A percentile compares a stretch with the other conserved stretches of the same genome.
Evolutionary conservation across 2,113 vertebrate species (phyloP).

Genomic region (Cranoglanis bouderius): DNA sequence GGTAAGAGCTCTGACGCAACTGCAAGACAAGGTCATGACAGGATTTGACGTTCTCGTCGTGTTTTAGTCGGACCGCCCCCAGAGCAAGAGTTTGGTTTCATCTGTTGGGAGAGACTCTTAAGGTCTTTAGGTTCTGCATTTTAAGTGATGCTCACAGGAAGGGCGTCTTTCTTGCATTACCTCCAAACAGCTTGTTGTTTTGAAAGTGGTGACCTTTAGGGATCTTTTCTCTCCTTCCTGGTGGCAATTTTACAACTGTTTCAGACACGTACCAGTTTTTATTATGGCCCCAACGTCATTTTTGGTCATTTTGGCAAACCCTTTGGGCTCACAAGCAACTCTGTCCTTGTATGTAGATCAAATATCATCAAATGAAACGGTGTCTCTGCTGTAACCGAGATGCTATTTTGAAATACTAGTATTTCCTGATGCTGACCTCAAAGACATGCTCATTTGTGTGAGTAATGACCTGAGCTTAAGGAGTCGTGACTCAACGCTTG

Average conservation of each 20-base stretch:
- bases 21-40: neutral
- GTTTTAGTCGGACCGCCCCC: neutral
- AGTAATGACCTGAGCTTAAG: neutral
- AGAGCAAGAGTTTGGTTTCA: neutral
- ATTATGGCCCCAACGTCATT: neutral
- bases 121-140: too few species aligned
- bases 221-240: neutral
- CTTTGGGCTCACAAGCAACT: neutral
- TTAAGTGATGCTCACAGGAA: neutral
- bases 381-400: neutral
- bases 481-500: neutral
- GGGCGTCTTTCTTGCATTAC: neutral
- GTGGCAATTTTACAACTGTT: neutral
- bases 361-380: neutral
- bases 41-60: neutral
- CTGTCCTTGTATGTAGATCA: neutral
- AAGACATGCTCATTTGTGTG: neutral
- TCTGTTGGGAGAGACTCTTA: too few species aligned
- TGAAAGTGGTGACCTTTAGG: neutral
- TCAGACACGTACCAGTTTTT: neutral
- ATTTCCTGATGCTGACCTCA: neutral
- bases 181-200: neutral
- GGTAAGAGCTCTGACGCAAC: slow-evolving; percentile 2
- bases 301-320: neutral
- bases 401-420: neutral